Evolutionary conservation across 2,888 invertebrate genomes (phyloP), one percentile per base, ranked within the genome.

Genomic region (Limnephilus auricula): DNA sequence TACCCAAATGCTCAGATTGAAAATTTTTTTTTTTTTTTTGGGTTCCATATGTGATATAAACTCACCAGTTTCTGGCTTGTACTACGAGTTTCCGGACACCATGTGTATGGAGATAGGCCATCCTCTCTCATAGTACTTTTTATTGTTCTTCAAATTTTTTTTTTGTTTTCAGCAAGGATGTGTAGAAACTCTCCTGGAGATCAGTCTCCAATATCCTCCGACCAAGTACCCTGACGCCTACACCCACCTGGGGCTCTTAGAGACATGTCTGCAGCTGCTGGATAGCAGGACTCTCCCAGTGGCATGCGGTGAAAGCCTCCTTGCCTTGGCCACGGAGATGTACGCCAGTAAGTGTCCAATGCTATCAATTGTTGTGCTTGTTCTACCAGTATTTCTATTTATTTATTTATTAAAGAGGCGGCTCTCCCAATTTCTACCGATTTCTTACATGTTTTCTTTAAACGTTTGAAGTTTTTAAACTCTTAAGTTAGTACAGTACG

Each of bases 151-250:
- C 45, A 1, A 15, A 79, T 31, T 79, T 82, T 83, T 32, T 83
- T 34, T 32, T 85, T 9, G 92, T 94, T 90, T 94, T 93, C 94
- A 96, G 96, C 95, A 96, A 96, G 95, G 96, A 93, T 94, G 96
- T 2, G 93, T 96, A n/a, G 95, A 98, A 94, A 96, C 98, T 0
- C 95, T 99, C 2, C 96, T 96, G 93, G 94, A 96, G 6, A 94
- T 98, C 78, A 97, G 97, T 87, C 96, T 96, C 88, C 95, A 95
- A 34, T 98, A 97, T 95, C 96, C 97, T 0, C 97, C 98, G 2
- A 97, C 97, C 93, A 95, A 96, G 32, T 97, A 98, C 94, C 95
- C 96, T 13, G 96, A 96, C 32, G 96, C 97, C 0, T 98, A 98
- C 97, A 93, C 94, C 0, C 94, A 94, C 4, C 95, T 95, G 89